Base-by-base conservation (phyloP, 2,888 invertebrate species). In the Andrena trimmerana region DNA sequence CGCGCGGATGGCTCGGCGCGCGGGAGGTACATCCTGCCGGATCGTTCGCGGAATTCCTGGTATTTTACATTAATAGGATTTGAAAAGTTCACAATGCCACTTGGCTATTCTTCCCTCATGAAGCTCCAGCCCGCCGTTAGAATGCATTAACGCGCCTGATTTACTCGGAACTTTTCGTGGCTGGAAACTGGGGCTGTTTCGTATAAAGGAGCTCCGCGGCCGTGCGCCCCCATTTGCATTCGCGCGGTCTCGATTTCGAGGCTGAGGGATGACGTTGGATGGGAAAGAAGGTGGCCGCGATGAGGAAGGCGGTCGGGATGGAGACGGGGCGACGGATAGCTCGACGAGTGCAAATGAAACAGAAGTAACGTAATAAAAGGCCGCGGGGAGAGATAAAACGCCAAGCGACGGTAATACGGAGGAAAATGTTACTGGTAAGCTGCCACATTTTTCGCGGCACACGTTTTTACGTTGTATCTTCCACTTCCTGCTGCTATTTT, bases 1-100 rank as follows among this genome's bases (percentile, higher is more conserved):
- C 57, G 57, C 57, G 27, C 57, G 27, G 57, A 57, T 54, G 60
- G 33, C 66, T 74, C 33, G 63, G 63, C 67, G 59, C 50, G 31
- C 31, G 59, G 42, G 60, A 24, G 63, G 59, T n/a, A 81, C 78
- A 79, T 85, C 72, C 33, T 48, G 68, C 24, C 72, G 83, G 82
- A 88, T 89, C 83, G 70, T 80, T 70, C 71, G 48, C 27, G 27
- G 68, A 85, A 85, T 85, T 74, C 78, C 63, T 13, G 87, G 84
- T 73, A 81, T 78, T 88, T 88, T 88, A 83, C 88, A 83, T 88
- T 86, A 88, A 88, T 83, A 80, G 70, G 70, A 78, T 86, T 75
- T 83, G 70, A 24, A 83, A 88, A 88, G 81, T 88, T 88, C 20
- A 69, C 74, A 78, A 83, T 72, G 54, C 73, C 70, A 76, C 85